These are phyloP conservation scores for Pristionchus exspectatus DNA, from an alignment of 2,888 invertebrate genomes.

Conservation along the genomic window DNA sequence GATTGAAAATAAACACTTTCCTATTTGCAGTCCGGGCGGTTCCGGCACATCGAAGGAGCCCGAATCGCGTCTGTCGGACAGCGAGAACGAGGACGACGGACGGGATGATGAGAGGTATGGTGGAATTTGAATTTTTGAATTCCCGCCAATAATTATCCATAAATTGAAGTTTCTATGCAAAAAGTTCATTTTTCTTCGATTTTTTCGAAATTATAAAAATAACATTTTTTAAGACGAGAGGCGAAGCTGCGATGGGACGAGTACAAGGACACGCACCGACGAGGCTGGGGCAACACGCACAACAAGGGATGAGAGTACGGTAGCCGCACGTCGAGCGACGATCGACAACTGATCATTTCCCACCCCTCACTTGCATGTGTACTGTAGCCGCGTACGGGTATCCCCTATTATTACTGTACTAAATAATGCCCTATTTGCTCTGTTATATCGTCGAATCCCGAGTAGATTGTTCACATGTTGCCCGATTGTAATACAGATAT, in stretches of 20 bases:
- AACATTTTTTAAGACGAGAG: slow-evolving; percentile 56
- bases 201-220: background rate
- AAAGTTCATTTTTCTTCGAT: background rate
- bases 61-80: slow-evolving; percentile 56
- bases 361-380: background rate
- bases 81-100: slow-evolving; percentile 66
- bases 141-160: background rate
- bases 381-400: background rate
- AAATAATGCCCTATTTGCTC: background rate
- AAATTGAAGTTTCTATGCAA: background rate
- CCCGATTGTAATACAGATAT: slow-evolving; percentile 10
- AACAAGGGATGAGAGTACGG: slow-evolving; percentile 72
- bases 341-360: slow-evolving; percentile 27
- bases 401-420: background rate
- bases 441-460: background rate
- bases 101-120: slow-evolving; percentile 57
- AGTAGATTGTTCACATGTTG: background rate
- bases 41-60: slow-evolving; percentile 17
- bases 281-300: slow-evolving; percentile 77
- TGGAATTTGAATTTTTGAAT: slow-evolving; percentile 4
- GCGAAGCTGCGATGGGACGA: slow-evolving; percentile 72
- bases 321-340: background rate
- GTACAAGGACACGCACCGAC: slow-evolving; percentile 75
- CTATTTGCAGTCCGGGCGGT: slow-evolving; percentile 18
- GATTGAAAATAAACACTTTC: no score